Evolutionary conservation across 2,888 invertebrate genomes (phyloP), one percentile per base, ranked within the genome.

Genomic region (Tanypteryx hageni): DNA sequence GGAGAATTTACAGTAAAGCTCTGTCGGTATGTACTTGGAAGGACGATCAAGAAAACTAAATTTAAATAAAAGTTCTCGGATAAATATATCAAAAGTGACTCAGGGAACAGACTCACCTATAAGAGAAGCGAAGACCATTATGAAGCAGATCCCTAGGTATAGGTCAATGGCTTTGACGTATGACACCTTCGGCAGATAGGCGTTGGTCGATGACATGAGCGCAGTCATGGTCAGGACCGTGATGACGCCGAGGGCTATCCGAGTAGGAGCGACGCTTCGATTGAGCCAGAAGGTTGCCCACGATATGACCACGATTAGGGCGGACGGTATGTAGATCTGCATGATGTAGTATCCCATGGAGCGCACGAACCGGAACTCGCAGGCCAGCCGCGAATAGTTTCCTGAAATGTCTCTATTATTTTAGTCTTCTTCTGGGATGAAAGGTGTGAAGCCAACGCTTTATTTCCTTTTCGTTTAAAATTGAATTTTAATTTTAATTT

Each of bases 71-170:
- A 1, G 5, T 44, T 44, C 44, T 44, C 44, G 5, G 44, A 44
- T 44, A 44, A 44, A 44, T 44, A 5, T 5, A 44, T 44, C 44
- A 44, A 3, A 44, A 44, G 5, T 5, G 44, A 44, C 5, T 44
- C 5, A n/a, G 14, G 0, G 64, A n/a, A 64, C 14, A 10, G 0
- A 92, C 93, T 93, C 93, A 94, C 94, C 94, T 93, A 96, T 94
- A 59, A 96, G 94, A 10, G 95, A 95, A 16, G 95, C 95, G 94
- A 96, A 96, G 92, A 96, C 96, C 96, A 96, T 96, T 93, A 96
- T 94, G 94, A 96, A 95, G 93, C 95, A 95, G 93, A 95, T 95
- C 93, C 95, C 95, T 93, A 95, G 94, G 94, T 95, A 96, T 92
- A 96, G 95, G 94, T 96, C 96, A 93, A 96, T 96, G 92, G 94